Evolutionary conservation across 2,888 invertebrate genomes (phyloP), one percentile per base, ranked within the genome.

Genomic region (Aphidoletes aphidimyza): DNA sequence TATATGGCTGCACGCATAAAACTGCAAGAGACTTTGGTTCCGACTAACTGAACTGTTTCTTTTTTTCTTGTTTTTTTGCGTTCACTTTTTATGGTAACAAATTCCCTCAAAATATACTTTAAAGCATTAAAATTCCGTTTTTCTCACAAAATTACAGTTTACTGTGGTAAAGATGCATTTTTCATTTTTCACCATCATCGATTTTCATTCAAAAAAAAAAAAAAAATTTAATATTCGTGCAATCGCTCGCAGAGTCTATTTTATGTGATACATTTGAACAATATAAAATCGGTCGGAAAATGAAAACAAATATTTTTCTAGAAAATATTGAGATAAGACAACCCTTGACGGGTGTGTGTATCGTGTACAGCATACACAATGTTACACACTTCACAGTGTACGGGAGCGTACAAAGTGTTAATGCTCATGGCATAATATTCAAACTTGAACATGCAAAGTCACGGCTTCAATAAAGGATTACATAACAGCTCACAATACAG

Each of bases 381-480:
- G n/a, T n/a, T n/a, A n/a, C n/a, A n/a, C n/a, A n/a, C n/a, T n/a
- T n/a, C n/a, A n/a, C n/a, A n/a, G n/a, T n/a, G n/a, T n/a, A n/a
- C n/a, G n/a, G n/a, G n/a, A n/a, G n/a, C n/a, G n/a, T n/a, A n/a
- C 42, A 42, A 42, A 42, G 69, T 69, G 34, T 69, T 69, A 30
- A 30, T 34, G 69, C 69, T 69, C 69, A 69, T 69, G 30, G 69
- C 69, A 69, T 30, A 69, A 69, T 69, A 69, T 69, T 30, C 34
- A 69, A n/a, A 69, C 69, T 14, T 39, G 36, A 81, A 39, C 81
- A 81, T 81, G 81, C 81, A 39, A 81, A 81, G 81, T 81, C 81
- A 81, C 81, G 81, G 39, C 39, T 81, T 39, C 81, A 39, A 81
- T 81, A 81, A 81, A 5, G 81, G 81, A 81, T 81, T 81, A 81